Conservation (phyloP, 1,140 invertebrate species). For the Drosophila varians region DNA sequence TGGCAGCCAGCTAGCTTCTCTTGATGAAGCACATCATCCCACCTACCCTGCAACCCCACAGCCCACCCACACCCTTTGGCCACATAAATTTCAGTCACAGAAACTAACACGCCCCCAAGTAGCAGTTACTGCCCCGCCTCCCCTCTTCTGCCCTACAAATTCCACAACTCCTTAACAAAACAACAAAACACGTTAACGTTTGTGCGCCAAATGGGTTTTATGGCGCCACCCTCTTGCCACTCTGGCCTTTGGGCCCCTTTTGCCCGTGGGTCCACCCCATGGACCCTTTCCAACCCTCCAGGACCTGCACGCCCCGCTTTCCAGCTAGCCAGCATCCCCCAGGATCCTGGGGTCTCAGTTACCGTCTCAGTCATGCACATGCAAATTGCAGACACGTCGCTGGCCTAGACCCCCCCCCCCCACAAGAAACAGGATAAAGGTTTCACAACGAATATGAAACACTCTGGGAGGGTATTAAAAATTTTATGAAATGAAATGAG, state of each 20-base stretch:
- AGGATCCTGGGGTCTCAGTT: conserved; percentile 31
- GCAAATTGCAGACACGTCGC: conserved; percentile 79
- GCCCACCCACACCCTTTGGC: too few relatives aligned
- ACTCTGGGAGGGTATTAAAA: too few relatives aligned
- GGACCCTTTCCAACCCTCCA: background rate
- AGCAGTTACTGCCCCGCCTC: conserved; percentile 14
- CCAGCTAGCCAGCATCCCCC: conserved; percentile 1
- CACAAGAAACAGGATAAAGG: conserved; percentile 6
- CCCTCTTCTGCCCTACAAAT: background rate
- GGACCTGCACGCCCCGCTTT: background rate
- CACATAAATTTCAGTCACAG: conserved; percentile 61
- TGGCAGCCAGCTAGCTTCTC: conserved; percentile 24
- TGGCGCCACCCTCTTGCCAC: conserved; percentile 41
- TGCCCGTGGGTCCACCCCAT: background rate
- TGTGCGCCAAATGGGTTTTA: conserved; percentile 76
- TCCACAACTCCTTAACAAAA: conserved; percentile 8
- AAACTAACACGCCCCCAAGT: conserved; percentile 49
- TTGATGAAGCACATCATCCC: conserved; percentile 5
- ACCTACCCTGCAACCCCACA: conserved; percentile 3
- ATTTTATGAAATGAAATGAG: background rate
- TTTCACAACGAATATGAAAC: too few relatives aligned
- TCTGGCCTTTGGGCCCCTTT: conserved; percentile 22
- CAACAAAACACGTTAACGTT: conserved; percentile 64
- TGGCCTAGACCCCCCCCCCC: conserved; percentile 51
- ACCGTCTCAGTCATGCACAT: conserved; percentile 65